These are phyloP conservation scores for Channa striata DNA, from an alignment of 2,797 vertebrate species.

Conservation along the genomic window DNA sequence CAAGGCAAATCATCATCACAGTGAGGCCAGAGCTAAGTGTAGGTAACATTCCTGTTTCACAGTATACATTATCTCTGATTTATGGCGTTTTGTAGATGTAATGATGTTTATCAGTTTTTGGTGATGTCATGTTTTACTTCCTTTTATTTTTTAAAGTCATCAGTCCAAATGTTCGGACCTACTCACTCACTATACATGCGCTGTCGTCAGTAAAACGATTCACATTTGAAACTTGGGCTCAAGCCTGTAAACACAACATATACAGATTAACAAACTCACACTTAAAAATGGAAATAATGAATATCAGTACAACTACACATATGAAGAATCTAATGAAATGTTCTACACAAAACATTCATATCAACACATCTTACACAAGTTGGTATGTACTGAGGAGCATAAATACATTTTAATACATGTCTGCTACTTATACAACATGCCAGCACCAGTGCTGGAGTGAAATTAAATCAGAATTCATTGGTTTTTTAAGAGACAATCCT, in stretches of 20 bases:
- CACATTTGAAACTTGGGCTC: not conserved
- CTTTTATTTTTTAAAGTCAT: conserved; percentile 23
- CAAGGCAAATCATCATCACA: not conserved
- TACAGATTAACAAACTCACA: not conserved
- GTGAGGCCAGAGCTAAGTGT: conserved; percentile 3
- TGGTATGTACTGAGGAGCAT: conserved; percentile 1
- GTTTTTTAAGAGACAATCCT: not conserved
- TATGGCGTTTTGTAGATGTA: not conserved
- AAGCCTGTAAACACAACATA: not conserved
- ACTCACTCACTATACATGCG: not conserved
- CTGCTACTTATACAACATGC: not conserved
- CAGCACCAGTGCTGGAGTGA: conserved; percentile 11
- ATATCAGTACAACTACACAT: conserved; percentile 10
- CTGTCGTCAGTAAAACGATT: not conserved
- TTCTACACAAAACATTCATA: conserved; percentile 3
- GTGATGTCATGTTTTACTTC: not conserved
- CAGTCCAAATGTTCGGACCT: conserved; percentile 7
- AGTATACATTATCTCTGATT: conserved; percentile 1
- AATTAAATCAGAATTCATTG: not conserved
- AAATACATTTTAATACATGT: conserved; percentile 13
- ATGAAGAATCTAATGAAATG: conserved; percentile 13
- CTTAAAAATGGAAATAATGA: not conserved
- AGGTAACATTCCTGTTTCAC: conserved; percentile 11
- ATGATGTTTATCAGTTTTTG: not conserved
- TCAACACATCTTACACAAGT: conserved; percentile 5